Base-by-base conservation (phyloP, 2,888 invertebrate genomes). In the Chelonus formosanus region DNA sequence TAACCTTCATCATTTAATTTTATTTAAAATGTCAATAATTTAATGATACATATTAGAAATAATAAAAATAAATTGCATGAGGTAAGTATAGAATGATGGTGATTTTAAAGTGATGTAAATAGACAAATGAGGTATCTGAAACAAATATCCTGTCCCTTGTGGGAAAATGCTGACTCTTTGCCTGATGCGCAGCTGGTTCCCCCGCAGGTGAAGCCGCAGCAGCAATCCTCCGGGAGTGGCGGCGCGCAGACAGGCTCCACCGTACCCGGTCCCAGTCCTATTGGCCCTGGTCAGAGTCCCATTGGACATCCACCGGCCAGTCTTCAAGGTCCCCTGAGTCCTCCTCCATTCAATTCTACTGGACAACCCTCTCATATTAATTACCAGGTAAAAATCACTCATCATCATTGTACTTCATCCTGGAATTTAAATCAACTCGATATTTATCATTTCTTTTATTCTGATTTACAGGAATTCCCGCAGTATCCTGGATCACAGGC, bases 121-220 rank as follows among this genome's bases (percentile, higher is more conserved):
- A 74, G 70, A 63, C 45, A 40, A 65, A 34, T 43, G 20, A 54
- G 36, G 3, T 34, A 60, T 53, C 52, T 53, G 20, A 45, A 35
- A 55, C 56, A 56, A 59, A 77, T 72, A 76, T 74, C 73, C 78
- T 80, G 78, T 82, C 80, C 81, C 82, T 77, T 82, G 81, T 80
- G 82, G 82, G 82, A 83, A 83, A 74, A 80, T 74, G 82, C 84
- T 84, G 84, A 84, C 83, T 84, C 82, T 83, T 84, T 83, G 81
- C 82, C 84, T 84, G 84, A 84, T 84, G 84, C 82, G 84, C 84
- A 85, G 83, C 83, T 83, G 82, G 83, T 84, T 83, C 82, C 84
- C 83, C 83, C 83, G 80, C 83, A 90, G 88, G 94, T 94, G 76
- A 94, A 94, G 84, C 94, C 94, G 65, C 94, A 95, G 83, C 95